These are phyloP conservation scores for Ommatoiulus sabulosus DNA, from an alignment of 2,888 invertebrate species.

Conservation along the genomic window DNA sequence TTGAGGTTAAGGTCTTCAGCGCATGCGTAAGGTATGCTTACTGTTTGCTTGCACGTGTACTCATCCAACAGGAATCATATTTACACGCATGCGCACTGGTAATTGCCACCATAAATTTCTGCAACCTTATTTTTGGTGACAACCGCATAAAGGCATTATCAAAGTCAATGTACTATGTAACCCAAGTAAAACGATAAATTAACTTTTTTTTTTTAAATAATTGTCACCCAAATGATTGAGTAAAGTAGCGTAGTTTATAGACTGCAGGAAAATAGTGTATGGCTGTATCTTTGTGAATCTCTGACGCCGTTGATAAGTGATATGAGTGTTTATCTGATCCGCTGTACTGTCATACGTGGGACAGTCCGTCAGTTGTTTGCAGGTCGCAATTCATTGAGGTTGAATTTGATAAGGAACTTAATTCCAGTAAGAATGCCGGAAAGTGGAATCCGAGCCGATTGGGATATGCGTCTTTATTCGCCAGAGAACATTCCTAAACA, in stretches of 20 bases:
- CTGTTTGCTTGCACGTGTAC: too few species aligned
- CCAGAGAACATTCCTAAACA: constrained; percentile 45
- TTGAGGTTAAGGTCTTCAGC: too few species aligned
- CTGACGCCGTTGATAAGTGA: background rate
- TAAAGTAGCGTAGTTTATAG: background rate
- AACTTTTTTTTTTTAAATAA: background rate
- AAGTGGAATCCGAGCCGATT: constrained; percentile 47
- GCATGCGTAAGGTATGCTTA: too few species aligned
- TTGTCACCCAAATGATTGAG: background rate
- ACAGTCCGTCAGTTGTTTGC: constrained; percentile 31
- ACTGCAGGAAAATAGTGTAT: background rate
- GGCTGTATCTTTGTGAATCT: too few species aligned
- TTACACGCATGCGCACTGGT: too few species aligned
- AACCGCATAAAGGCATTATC: too few species aligned
- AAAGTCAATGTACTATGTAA: background rate
- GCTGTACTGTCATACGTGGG: background rate
- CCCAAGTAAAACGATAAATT: constrained; percentile 41
- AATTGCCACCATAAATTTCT: too few species aligned
- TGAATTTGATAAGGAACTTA: constrained; percentile 45
- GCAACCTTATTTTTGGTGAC: too few species aligned
- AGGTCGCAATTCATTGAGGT: background rate
- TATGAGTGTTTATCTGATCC: constrained; percentile 50
- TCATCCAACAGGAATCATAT: too few species aligned
- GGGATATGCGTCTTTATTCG: constrained; percentile 51
- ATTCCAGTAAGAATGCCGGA: constrained; percentile 48